These are phyloP conservation scores for Rhizomys pruinosus DNA, from an alignment of 2,113 vertebrate genomes.

Conservation along the genomic window DNA sequence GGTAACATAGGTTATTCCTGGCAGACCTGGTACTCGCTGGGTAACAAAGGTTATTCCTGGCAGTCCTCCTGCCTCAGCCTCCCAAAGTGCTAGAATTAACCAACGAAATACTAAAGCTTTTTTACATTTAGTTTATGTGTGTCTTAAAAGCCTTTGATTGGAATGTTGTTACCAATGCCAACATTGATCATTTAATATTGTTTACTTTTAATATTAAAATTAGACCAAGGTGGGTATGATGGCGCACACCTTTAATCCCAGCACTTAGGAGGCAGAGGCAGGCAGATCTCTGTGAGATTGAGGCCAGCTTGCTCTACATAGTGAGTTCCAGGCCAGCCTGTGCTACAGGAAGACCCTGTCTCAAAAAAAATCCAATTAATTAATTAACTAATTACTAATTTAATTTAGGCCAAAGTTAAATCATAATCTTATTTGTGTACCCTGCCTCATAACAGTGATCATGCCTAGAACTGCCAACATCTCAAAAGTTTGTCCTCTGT, in stretches of 20 bases:
- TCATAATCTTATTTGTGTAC: not conserved
- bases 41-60: not conserved
- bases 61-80: not conserved
- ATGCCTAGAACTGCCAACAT: constrained; percentile 37
- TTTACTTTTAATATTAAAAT: constrained; percentile 65
- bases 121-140: constrained; percentile 65
- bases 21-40: not conserved
- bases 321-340: too few species aligned
- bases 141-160: constrained; percentile 73
- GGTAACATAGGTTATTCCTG: not conserved
- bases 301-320: too few species aligned
- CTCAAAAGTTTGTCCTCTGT: constrained; percentile 43
- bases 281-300: too few species aligned
- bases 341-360: too few species aligned
- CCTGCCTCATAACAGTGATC: not conserved
- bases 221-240: not conserved
- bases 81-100: not conserved
- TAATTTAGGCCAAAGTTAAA: too few species aligned
- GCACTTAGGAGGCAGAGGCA: too few species aligned
- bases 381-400: too few species aligned
- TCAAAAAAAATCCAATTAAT: too few species aligned
- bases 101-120: constrained; percentile 33
- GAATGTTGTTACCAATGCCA: constrained; percentile 65
- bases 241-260: too few species aligned
- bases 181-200: constrained; percentile 64